Evolutionary conservation across 1,140 invertebrate genomes (phyloP).

Genomic region (Drosophila kepulauana): DNA sequence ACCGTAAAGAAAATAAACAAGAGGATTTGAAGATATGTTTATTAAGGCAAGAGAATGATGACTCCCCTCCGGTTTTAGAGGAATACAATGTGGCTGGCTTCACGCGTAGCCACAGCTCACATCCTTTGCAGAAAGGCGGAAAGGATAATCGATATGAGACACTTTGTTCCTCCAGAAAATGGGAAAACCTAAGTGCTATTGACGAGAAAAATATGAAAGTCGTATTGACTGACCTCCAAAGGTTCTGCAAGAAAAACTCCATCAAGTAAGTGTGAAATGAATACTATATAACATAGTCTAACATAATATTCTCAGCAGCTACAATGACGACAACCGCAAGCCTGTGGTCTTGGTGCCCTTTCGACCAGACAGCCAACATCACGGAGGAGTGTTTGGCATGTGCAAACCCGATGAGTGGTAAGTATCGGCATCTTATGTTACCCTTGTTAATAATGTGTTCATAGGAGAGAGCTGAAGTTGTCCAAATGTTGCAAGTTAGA

Average conservation of each 20-base stretch:
- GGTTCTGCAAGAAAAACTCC: neutral
- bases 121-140: neutral
- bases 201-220: neutral
- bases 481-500: neutral
- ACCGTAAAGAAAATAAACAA: neutral
- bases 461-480: slow-evolving; percentile 1
- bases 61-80: neutral
- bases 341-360: slow-evolving; percentile 25
- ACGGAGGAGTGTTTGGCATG: neutral
- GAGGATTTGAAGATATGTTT: slow-evolving; percentile 9
- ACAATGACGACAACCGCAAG: neutral
- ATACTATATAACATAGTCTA: neutral
- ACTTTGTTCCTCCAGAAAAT: neutral
- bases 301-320: neutral
- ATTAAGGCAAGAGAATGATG: neutral
- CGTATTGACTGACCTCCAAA: slow-evolving; percentile 1
- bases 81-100: slow-evolving; percentile 21
- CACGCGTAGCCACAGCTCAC: neutral
- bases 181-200: neutral
- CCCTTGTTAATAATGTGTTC: neutral
- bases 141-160: neutral
- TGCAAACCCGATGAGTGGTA: slow-evolving; percentile 41
- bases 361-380: neutral
- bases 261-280: neutral
- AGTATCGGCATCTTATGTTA: neutral